Base-by-base conservation (phyloP, 1,140 invertebrate species). In the Caenorhabditis brenneri region DNA sequence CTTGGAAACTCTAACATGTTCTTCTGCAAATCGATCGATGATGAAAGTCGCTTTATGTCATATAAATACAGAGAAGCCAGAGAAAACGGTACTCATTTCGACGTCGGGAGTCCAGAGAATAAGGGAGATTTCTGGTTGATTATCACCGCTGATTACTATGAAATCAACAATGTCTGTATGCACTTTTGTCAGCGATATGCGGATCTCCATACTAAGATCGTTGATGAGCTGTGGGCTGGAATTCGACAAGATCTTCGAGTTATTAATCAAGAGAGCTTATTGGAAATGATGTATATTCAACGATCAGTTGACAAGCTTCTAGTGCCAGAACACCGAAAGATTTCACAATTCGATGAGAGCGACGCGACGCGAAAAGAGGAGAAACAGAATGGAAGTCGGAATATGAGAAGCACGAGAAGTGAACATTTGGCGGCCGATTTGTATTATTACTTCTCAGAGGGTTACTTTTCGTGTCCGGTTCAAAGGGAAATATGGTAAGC, bases 271-370 rank as follows among this genome's bases (percentile, higher is more conserved):
- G 65, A 42, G 19, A 24, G 36, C n/a, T 36, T 74, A 22, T 24
- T 74, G 65, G 65, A 74, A 12, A 74, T 42, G 33, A 74, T 74
- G 65, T 74, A 74, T 42, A 24, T 42, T 9, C 65, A 42, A 10
- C 16, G 65, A 24, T 9, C 22, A 15, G 36, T 46, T 46, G 65
- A 74, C n/a, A 42, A 74, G n/a, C 36, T 74, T 10, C 33, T 74
- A 1, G 36, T 74, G 1, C 36, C 65, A 2, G 65, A 74, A 42
- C 24, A 33, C 2, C 33, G 36, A 39, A 42, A 42, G 42, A 74
- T 74, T 31, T 3, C 58, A 19, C 31, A 39, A 1, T 46, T 74
- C 29, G 65, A 46, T 9, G 65, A 24, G 22, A 31, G 42, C 4
- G 36, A 74, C 22, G 24, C n/a, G n/a, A n/a, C n/a, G n/a, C n/a